Evolutionary conservation across 2,888 invertebrate species (phyloP).

Genomic region (Acleris emargana): DNA sequence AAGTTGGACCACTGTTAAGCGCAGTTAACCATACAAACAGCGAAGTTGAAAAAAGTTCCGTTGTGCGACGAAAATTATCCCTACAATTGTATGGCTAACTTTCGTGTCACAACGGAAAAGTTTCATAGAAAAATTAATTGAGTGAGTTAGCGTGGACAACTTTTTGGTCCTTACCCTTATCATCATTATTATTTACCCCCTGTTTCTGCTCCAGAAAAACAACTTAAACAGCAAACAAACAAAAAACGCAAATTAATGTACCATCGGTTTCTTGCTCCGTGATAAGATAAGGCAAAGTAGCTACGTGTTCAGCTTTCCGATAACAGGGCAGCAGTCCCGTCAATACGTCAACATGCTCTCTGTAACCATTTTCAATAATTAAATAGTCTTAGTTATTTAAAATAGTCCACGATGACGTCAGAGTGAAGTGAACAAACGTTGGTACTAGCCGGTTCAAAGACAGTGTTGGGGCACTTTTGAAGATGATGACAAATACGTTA

Average conservation of each 20-base stretch:
- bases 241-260: constrained; percentile 43
- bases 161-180: too few species aligned
- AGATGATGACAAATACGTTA: constrained; percentile 52
- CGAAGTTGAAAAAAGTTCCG: too few species aligned
- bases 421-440: constrained; percentile 19
- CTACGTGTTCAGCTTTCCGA: constrained; percentile 64
- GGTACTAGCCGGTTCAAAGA: background rate
- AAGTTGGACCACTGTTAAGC: too few species aligned
- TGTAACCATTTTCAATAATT: constrained; percentile 51
- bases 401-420: constrained; percentile 19
- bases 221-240: constrained; percentile 6
- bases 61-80: too few species aligned
- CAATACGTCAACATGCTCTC: constrained; percentile 66
- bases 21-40: too few species aligned
- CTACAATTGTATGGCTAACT: too few species aligned
- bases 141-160: too few species aligned
- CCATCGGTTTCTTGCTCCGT: constrained; percentile 59
- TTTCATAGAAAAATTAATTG: too few species aligned
- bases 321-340: constrained; percentile 70
- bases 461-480: constrained; percentile 28
- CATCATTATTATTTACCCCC: background rate
- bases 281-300: constrained; percentile 75
- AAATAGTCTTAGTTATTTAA: constrained; percentile 9
- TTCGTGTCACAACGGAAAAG: too few species aligned
- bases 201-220: constrained; percentile 2